phyloP scores from a whole-genome alignment of 1,140 invertebrate genomes.

The Pinna nobilis region DNA sequence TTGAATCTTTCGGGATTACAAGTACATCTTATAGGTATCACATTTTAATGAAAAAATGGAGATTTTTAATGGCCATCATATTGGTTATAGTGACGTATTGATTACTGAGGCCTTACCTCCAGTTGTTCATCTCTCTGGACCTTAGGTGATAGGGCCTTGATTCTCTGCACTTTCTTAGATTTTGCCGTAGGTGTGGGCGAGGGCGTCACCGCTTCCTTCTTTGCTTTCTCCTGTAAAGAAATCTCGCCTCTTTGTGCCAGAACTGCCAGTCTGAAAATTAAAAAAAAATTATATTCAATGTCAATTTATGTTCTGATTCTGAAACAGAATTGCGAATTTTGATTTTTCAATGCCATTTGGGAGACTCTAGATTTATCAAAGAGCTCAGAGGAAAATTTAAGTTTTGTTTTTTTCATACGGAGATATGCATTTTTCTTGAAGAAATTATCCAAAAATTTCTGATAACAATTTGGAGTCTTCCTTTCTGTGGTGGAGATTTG shows the following conservation, averaged over 20 bases:
- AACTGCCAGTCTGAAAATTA: constrained; percentile 57
- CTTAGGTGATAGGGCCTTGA: constrained; percentile 68
- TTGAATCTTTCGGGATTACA: background rate
- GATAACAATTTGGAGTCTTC: too few species aligned
- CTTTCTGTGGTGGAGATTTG: too few species aligned
- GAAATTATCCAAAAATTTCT: too few species aligned
- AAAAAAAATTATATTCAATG: constrained; percentile 2
- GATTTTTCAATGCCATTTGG: too few species aligned
- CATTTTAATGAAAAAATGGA: background rate
- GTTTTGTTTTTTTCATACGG: too few species aligned
- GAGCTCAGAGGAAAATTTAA: too few species aligned
- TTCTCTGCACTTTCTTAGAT: constrained; percentile 60
- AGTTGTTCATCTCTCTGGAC: constrained; percentile 67
- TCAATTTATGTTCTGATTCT: background rate
- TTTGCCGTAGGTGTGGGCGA: constrained; percentile 54
- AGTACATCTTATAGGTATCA: background rate
- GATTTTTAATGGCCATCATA: too few species aligned
- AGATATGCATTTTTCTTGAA: too few species aligned
- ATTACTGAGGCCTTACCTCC: constrained; percentile 52
- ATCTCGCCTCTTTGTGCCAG: constrained; percentile 67
- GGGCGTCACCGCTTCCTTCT: constrained; percentile 37
- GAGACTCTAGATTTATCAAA: too few species aligned
- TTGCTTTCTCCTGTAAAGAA: constrained; percentile 53
- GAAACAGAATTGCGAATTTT: background rate
- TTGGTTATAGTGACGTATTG: too few species aligned